Evolutionary conservation across 1,140 invertebrate genomes (phyloP), one percentile per base, ranked within the genome.

Genomic region (Manduca sexta): DNA sequence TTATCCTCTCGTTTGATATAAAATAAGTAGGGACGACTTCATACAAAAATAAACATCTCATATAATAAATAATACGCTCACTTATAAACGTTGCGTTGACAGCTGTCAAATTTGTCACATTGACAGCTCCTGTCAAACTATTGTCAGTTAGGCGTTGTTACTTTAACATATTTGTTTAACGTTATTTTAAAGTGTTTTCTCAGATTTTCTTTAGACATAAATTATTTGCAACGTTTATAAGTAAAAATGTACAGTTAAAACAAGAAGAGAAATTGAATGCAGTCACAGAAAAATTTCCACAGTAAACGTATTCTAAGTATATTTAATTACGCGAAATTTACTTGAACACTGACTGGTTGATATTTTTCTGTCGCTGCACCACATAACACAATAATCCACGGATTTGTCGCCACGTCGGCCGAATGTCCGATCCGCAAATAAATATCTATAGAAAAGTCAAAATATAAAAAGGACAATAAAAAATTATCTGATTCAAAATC

Each of bases 1-100:
- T 74, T 74, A 71, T 69, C 65, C 60, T 72, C 64, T 70, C 61
- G 56, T 76, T 71, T 67, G 69, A 72, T 78, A 78, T 58, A 68
- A 75, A 74, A 76, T 74, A 66, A 67, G 16, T 35, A 11, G 31
- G 30, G 16, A 29, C 29, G 13, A 31, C 60, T 44, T 45, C 64
- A 70, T 63, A 69, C 64, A 34, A 45, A 16, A 45, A 42, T 42
- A 42, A 42, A 18, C 38, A 40, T 40, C 18, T 18, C 78, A 72
- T 81, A 74, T 54, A 81, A 78, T 78, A 81, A 81, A 81, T 76
- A 77, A 59, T 63, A 66, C 62, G 60, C 59, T 59, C 54, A 39
- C 34, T 44, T 42, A 62, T 56, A 56, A 52, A 47, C 46, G 38
- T 42, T 39, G 46, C 45, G 29, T 26, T 33, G 26, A 5, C 8